Conservation (phyloP, 2,113 vertebrate genomes). For the Tragulus kanchil region DNA sequence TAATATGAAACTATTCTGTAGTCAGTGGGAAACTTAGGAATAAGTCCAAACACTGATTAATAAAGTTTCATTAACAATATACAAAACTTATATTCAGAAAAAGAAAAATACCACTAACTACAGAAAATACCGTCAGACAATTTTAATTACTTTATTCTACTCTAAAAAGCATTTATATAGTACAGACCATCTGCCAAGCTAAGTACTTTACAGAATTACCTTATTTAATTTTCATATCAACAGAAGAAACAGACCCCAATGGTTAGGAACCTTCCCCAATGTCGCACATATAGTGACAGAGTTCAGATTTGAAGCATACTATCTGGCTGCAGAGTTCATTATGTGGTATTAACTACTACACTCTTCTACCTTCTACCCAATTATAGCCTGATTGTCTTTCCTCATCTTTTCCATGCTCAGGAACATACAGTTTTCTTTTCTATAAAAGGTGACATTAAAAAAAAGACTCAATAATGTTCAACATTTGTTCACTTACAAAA, state of each 20-base stretch:
- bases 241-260: conserved; percentile 21
- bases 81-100: background rate
- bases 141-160: conserved; percentile 8
- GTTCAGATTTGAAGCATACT: background rate
- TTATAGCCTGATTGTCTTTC: background rate
- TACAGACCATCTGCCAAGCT: background rate
- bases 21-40: background rate
- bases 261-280: background rate
- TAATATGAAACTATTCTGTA: background rate
- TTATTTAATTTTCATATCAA: conserved; percentile 32
- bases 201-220: background rate
- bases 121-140: background rate
- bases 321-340: background rate
- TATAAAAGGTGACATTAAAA: conserved; percentile 21
- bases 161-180: conserved; percentile 22
- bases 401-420: background rate
- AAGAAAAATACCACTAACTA: background rate
- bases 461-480: background rate
- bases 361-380: background rate
- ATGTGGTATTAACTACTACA: background rate
- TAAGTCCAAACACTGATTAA: background rate
- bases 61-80: background rate
- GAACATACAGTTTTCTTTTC: background rate
- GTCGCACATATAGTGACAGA: background rate
- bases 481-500: conserved; percentile 6